Base-by-base conservation (phyloP, 2,797 vertebrate genomes). In the Lacerta agilis region DNA sequence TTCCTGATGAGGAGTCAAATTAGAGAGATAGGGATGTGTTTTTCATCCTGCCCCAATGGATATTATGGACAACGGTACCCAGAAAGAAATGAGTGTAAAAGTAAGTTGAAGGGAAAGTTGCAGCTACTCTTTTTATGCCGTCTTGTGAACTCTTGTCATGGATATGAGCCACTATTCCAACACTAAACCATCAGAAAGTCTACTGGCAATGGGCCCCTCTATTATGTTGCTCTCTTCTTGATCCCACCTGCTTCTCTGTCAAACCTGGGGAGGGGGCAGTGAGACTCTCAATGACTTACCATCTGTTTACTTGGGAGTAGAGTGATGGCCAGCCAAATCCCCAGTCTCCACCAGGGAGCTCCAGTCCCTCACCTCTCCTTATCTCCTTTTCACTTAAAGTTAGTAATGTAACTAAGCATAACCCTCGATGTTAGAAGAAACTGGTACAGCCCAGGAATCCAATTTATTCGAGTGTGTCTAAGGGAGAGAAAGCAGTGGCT, bases 1-100 rank as follows among this genome's bases (percentile, higher is more conserved):
- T 98, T 98, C 96, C 97, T 99, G 98, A 98, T 99, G 97, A 98
- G 99, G 97, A 98, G 97, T 93, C 98, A 98, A 96, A 99, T 99
- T 98, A 99, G 98, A 95, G 98, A 99, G 97, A 98, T 98, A 5
- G 99, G 99, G 83, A 98, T 99, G 90, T 99, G 99, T 96, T 97
- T 99, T 96, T 97, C 98, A 92, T 99, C 99, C 27, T 99, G 99
- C 96, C 99, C 99, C 82, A 98, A 96, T 0, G 99, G 99, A 94
- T 99, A 98, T 96, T 99, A 98, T 27, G 99, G 98, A 97, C 98
- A 97, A 75, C 98, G 99, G 92, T 98, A 98, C 86, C 98, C 98
- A 5, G 98, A 99, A 96, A 98, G 98, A 97, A 99, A 98, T 97
- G 98, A 98, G 89, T 99, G 99, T 96, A 98, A 97, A 96, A 99